Evolutionary conservation across 1,140 invertebrate genomes (phyloP), one percentile per base, ranked within the genome.

Genomic region (Heliothis virescens): DNA sequence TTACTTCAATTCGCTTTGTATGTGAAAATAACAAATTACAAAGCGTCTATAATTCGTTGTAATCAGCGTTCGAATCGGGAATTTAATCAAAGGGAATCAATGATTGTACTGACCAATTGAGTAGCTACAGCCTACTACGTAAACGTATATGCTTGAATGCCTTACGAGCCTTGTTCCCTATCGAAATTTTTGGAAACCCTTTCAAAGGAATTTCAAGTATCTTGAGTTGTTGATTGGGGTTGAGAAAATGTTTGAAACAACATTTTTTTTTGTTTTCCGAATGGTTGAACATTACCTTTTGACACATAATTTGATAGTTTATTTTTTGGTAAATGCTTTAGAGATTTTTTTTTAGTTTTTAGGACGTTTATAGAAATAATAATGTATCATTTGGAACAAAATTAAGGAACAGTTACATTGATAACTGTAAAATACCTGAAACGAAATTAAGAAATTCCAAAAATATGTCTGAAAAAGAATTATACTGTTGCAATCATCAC

Each of bases 41-140:
- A 87, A 88, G 86, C 84, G 79, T 73, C 79, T 83, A 83, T 87
- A 87, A 91, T 90, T 89, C 86, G 82, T 86, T 88, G 86, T 92
- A 92, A 91, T 92, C 87, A 88, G 84, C 85, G 82, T 86, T 82
- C 84, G 86, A 90, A 87, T 87, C 81, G 72, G 75, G 86, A 85
- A 90, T 91, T 90, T 90, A 92, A 91, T 90, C 87, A 92, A 90
- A 89, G 85, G 82, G 84, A 88, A 87, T 89, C 88, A 84, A 83
- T 89, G 85, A 89, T 86, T 88, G 82, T 78, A 81, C 79, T 59
- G 72, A 72, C 74, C 74, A 82, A 82, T 84, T 81, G 71, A 55
- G 74, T 78, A 53, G 7, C 4, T 53, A 71, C 67, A 0, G 15
- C 41, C 15, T 62, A 82, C 79, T 82, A 81, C 76, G 63, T 72